Base-by-base conservation (phyloP, 2,113 vertebrate species). In the Antechinus stuartii region DNA sequence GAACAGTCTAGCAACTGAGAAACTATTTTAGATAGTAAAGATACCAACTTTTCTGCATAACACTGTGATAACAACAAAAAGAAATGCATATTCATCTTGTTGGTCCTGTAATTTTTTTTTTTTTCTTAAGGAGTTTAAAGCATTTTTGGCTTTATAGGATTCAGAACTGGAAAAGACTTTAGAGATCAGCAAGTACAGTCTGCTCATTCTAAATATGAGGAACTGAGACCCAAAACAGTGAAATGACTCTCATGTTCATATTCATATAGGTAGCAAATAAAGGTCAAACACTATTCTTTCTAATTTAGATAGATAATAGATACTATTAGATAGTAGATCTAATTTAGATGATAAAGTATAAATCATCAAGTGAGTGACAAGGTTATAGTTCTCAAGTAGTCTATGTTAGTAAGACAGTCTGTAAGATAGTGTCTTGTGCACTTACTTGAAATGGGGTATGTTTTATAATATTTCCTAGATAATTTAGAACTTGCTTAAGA, bases 1-100 rank as follows among this genome's bases (percentile, higher is more conserved):
- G 95, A 89, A 95, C 95, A 95, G 89, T 97, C 95, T 94, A 91
- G 95, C 55, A 2, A 91, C 68, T 68, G 93, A 97, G 95, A 97
- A 95, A 91, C 46, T 93, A 89, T 93, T 90, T 94, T 68, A 0
- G 92, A 91, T 95, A 94, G 49, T 3, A 91, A 35, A 96, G 50
- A 50, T 93, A 68, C 91, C 91, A 97, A 90, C 22, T 93, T 95
- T 94, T 9, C 0, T 7, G 22, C 35, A 47, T 47, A 35, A 52
- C 50, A 52, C 50, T 52, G 50, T 52, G 50, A 52, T 52, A 52
- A 42, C 76, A 1, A 61, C 12, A 54, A 54, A 3, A 55, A 46
- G 19, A 30, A 89, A 55, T 35, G 3, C 9, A 55, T 3, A 19
- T 95, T 16, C 55, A 68, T 90, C 46, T 68, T 94, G 91, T 91